Conservation (phyloP, 2,888 invertebrate species). For the Steinernema scapterisci region DNA sequence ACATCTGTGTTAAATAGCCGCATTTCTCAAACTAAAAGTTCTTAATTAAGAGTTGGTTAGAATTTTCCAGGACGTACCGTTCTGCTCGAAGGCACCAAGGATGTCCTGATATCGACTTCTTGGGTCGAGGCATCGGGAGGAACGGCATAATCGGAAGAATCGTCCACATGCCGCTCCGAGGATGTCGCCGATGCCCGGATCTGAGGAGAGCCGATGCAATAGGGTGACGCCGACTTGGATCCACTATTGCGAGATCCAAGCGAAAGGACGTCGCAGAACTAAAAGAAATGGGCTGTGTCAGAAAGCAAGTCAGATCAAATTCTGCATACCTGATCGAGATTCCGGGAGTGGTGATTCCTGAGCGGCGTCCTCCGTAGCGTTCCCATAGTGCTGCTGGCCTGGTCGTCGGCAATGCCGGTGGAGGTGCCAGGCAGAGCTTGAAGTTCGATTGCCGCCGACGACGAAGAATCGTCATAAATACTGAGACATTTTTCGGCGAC, state of each 20-base stretch:
- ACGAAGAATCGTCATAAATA: conserved; percentile 39
- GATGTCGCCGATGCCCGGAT: background rate
- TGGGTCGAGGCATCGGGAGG: conserved; percentile 40
- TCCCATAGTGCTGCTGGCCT: conserved; percentile 9
- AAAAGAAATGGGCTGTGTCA: background rate
- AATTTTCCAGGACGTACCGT: conserved; percentile 10
- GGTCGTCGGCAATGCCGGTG: background rate
- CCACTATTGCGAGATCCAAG: conserved; percentile 20
- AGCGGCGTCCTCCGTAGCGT: conserved; percentile 16
- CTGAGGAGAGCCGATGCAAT: conserved; percentile 7
- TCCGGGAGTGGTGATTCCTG: conserved; percentile 7
- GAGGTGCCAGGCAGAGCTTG: conserved; percentile 30
- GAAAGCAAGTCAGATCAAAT: background rate
- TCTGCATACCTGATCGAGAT: background rate
- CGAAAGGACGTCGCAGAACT: background rate
- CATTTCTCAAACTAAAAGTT: conserved; percentile 76
- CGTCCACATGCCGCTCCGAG: background rate
- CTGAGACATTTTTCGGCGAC: conserved; percentile 59
- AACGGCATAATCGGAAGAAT: conserved; percentile 40
- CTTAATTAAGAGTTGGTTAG: background rate
- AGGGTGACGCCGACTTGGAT: conserved; percentile 7
- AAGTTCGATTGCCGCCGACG: conserved; percentile 29
- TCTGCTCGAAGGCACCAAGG: conserved; percentile 45
- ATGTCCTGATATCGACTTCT: conserved; percentile 40
- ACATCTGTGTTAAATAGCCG: conserved; percentile 85